These are phyloP conservation scores for Cybosia mesomella DNA, from an alignment of 2,888 invertebrate species.

Conservation along the genomic window DNA sequence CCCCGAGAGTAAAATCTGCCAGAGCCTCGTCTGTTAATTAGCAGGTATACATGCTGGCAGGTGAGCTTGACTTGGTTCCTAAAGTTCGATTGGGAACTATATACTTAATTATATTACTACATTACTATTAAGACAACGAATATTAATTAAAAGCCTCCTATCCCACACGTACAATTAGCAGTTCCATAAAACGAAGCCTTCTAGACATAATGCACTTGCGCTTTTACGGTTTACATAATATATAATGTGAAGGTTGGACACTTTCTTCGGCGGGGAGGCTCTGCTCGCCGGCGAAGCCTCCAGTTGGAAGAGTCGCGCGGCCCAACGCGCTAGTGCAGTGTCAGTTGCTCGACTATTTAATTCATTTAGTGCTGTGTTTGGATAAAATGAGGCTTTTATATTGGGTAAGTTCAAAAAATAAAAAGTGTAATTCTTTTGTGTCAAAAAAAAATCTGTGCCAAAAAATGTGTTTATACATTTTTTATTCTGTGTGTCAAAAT, in stretches of 20 bases:
- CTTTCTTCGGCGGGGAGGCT: slow-evolving; percentile 80
- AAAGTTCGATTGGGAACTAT: too few species aligned
- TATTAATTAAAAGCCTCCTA: slow-evolving; percentile 7
- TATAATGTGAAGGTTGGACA: slow-evolving; percentile 80
- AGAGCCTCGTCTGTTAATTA: too few species aligned
- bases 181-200: slow-evolving; percentile 45
- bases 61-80: too few species aligned
- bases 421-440: slow-evolving; percentile 10
- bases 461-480: slow-evolving; percentile 10
- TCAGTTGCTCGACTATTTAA: slow-evolving; percentile 55
- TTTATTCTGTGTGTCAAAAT: background rate
- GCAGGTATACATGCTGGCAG: too few species aligned
- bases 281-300: slow-evolving; percentile 57
- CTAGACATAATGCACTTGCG: slow-evolving; percentile 74
- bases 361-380: slow-evolving; percentile 76
- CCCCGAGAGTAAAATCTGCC: too few species aligned
- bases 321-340: slow-evolving; percentile 81
- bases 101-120: too few species aligned
- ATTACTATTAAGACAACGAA: background rate
- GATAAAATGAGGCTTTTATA: slow-evolving; percentile 83
- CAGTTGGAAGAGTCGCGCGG: slow-evolving; percentile 79
- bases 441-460: slow-evolving; percentile 17
- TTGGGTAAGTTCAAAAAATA: slow-evolving; percentile 76
- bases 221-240: slow-evolving; percentile 80
- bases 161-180: slow-evolving; percentile 26